These are phyloP conservation scores for Drosophila bifasciata DNA, from an alignment of 1,140 invertebrate genomes.

Conservation along the genomic window DNA sequence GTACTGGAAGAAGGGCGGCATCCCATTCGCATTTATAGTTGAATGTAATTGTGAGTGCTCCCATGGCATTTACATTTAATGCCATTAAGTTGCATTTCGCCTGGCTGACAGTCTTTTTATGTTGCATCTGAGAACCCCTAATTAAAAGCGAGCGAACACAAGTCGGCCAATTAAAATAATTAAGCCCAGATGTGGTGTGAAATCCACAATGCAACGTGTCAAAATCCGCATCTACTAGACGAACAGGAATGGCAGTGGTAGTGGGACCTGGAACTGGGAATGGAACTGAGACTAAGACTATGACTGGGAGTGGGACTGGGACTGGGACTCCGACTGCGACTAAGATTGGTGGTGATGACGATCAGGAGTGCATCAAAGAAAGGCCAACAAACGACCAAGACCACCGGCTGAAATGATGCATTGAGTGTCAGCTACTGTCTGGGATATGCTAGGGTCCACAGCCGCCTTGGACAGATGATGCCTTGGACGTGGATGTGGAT, in stretches of 20 bases:
- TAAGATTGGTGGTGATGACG: slow-evolving; percentile 33
- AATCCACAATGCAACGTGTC: slow-evolving; percentile 68
- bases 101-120: slow-evolving; percentile 35
- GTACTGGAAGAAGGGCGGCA: too few species aligned
- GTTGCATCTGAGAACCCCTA: slow-evolving; percentile 34
- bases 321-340: slow-evolving; percentile 14
- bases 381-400: slow-evolving; percentile 35
- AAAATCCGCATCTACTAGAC: slow-evolving; percentile 50
- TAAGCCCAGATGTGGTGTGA: slow-evolving; percentile 71
- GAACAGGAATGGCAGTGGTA: not conserved
- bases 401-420: slow-evolving; percentile 79
- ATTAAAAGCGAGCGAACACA: slow-evolving; percentile 65
- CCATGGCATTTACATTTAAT: slow-evolving; percentile 37
- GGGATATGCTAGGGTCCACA: slow-evolving; percentile 36
- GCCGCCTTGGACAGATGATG: not conserved
- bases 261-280: slow-evolving; percentile 16
- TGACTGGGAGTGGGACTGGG: slow-evolving; percentile 1
- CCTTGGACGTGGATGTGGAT: too few species aligned
- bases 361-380: slow-evolving; percentile 22
- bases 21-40: slow-evolving; percentile 24
- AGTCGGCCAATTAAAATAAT: slow-evolving; percentile 73
- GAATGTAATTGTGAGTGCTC: slow-evolving; percentile 19
- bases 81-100: slow-evolving; percentile 26
- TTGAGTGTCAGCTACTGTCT: slow-evolving; percentile 73
- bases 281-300: slow-evolving; percentile 14